Base-by-base conservation (phyloP, 1,140 invertebrate genomes). In the Heliconius congener region DNA sequence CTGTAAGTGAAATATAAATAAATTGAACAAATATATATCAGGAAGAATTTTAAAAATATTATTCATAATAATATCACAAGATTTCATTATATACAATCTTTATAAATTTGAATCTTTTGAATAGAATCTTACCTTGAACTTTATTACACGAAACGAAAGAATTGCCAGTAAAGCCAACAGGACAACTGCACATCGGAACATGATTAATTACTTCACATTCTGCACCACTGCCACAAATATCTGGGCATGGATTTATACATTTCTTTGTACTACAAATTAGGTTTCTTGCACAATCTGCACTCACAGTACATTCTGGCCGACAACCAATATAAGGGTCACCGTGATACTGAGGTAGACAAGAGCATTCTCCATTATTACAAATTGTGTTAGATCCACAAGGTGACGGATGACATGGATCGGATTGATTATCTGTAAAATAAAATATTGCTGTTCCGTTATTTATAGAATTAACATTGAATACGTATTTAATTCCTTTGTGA, bases 241-340 rank as follows among this genome's bases (percentile, higher is more conserved):
- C 97, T n/a, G 96, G 96, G 89, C 98, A 98, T 11, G 98, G 98
- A 94, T 98, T 97, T 81, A 96, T 93, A 86, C 98, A 99, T 87
- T 98, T 96, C 85, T 97, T 97, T 81, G 96, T 96, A 23, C 97
- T 95, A 93, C 98, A 99, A 71, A 97, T 97, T 81, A 97, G 93
- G 84, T 97, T 95, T 84, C 96, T 96, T 8, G 96, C 95, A 92
- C 98, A 99, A 86, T 98, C 97, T 1, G 96, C 95, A 89, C 97
- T 97, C 75, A 96, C 96, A 5, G 97, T 96, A 91, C 97, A 98
- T 90, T 98, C 97, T 0, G 97, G 97, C 78, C 96, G 95, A 86
- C 97, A 97, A 27, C 96, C 97, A 8, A 95, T 82, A 81, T 97
- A 97, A 9, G 97, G 96, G 88, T 96, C 96, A 8, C 97, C 97